These are phyloP conservation scores for Acanthosepion pharaonis DNA, from an alignment of 2,888 invertebrate genomes.

Conservation along the genomic window DNA sequence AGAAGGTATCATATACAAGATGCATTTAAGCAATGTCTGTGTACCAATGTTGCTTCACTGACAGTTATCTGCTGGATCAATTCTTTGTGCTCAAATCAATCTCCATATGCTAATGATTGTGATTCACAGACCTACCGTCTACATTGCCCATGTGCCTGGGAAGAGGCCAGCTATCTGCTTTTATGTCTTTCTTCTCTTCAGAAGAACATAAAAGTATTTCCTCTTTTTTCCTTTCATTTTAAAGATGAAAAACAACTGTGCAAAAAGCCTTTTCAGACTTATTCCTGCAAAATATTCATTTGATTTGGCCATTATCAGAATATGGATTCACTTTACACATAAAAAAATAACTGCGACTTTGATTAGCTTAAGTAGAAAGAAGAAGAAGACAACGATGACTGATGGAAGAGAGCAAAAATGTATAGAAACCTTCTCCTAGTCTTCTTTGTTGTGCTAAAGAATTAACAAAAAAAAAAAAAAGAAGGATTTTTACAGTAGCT, in stretches of 20 bases:
- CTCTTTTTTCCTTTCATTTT: background rate
- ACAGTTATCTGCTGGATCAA: background rate
- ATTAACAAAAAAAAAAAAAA: too few relatives aligned
- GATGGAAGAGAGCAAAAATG: too few relatives aligned
- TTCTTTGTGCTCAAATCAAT: slow-evolving; percentile 33
- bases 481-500: too few relatives aligned
- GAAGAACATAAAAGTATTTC: background rate
- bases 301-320: slow-evolving; percentile 2
- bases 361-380: too few relatives aligned
- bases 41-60: background rate
- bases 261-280: background rate
- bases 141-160: background rate
- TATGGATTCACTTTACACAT: background rate
- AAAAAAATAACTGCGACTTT: too few relatives aligned
- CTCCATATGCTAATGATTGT: background rate
- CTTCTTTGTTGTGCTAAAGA: too few relatives aligned
- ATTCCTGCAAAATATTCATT: slow-evolving; percentile 13
- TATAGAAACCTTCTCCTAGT: too few relatives aligned
- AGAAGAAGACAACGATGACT: too few relatives aligned
- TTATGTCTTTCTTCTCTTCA: background rate
- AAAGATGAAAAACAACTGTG: slow-evolving; percentile 33
- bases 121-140: background rate
- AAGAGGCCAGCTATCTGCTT: slow-evolving; percentile 11
- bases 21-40: slow-evolving; percentile 18
- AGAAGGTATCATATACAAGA: background rate